phyloP scores from a whole-genome alignment of 2,888 invertebrate species.

The Amblyjoppa fuscipennis region DNA sequence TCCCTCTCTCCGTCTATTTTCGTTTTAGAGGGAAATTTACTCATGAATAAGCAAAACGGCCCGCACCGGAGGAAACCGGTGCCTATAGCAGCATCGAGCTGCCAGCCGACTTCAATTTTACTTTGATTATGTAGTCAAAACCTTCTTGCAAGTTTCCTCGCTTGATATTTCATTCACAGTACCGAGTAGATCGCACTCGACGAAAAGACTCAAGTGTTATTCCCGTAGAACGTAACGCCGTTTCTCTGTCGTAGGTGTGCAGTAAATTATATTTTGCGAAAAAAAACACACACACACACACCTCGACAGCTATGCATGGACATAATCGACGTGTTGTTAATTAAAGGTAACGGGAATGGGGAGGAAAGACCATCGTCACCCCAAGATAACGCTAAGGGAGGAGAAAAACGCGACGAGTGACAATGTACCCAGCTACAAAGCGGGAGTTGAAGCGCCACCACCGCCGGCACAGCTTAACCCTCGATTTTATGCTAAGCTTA shows the following conservation, averaged over 20 bases:
- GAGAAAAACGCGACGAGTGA: slow-evolving; percentile 31
- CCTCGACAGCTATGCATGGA: background rate
- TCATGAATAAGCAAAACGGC: slow-evolving; percentile 76
- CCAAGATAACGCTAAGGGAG: background rate
- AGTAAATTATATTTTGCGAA: background rate
- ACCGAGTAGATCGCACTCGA: slow-evolving; percentile 9
- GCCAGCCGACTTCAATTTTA: slow-evolving; percentile 72
- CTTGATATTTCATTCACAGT: slow-evolving; percentile 49
- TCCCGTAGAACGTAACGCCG: background rate
- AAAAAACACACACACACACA: background rate
- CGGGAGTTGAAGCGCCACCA: slow-evolving; percentile 27
- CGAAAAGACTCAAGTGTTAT: slow-evolving; percentile 18
- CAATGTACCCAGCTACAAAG: slow-evolving; percentile 21
- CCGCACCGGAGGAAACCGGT: slow-evolving; percentile 33
- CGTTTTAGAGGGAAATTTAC: slow-evolving; percentile 75
- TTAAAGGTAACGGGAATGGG: background rate
- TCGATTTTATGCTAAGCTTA: slow-evolving; percentile 68
- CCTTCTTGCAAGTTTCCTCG: slow-evolving; percentile 66
- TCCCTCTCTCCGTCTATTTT: slow-evolving; percentile 69
- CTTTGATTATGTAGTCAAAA: slow-evolving; percentile 73
- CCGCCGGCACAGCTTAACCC: slow-evolving; percentile 63
- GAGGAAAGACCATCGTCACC: background rate
- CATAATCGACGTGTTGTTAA: background rate
- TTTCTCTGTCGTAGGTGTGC: background rate
- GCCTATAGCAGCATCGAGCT: slow-evolving; percentile 53